These are phyloP conservation scores for Trisateles emortualis DNA, from an alignment of 2,888 invertebrate species.

Conservation along the genomic window DNA sequence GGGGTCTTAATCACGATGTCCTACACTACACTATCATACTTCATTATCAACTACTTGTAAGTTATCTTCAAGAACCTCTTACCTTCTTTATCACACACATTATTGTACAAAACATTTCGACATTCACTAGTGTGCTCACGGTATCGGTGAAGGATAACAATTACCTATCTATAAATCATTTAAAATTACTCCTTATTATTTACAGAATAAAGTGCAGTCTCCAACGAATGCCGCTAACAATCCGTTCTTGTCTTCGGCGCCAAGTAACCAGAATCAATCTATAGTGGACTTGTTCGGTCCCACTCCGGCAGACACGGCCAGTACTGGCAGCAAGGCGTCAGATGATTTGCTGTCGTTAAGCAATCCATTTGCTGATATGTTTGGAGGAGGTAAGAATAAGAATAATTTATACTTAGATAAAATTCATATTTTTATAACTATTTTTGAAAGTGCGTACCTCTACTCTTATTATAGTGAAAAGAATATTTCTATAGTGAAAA, in stretches of 20 bases:
- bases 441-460: background rate
- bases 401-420: background rate
- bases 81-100: background rate
- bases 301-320: constrained; percentile 74
- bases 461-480: background rate
- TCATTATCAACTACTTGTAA: background rate
- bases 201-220: constrained; percentile 91
- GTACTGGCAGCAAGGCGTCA: constrained; percentile 89
- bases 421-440: background rate
- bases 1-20: background rate
- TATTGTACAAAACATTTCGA: background rate
- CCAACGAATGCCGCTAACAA: constrained; percentile 92
- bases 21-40: background rate
- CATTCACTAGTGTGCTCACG: background rate
- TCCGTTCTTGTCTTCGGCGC: constrained; percentile 93
- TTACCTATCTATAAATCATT: background rate
- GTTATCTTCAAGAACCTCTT: too few relatives aligned
- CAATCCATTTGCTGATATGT: constrained; percentile 97
- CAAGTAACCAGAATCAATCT: constrained; percentile 72
- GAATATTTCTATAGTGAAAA: too few relatives aligned
- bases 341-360: constrained; percentile 96
- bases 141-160: constrained; percentile 29
- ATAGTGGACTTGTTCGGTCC: constrained; percentile 94
- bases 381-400: constrained; percentile 83
- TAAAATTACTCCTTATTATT: constrained; percentile 10